Conservation (phyloP, 1,140 invertebrate species). For the Neodiprion lecontei region DNA sequence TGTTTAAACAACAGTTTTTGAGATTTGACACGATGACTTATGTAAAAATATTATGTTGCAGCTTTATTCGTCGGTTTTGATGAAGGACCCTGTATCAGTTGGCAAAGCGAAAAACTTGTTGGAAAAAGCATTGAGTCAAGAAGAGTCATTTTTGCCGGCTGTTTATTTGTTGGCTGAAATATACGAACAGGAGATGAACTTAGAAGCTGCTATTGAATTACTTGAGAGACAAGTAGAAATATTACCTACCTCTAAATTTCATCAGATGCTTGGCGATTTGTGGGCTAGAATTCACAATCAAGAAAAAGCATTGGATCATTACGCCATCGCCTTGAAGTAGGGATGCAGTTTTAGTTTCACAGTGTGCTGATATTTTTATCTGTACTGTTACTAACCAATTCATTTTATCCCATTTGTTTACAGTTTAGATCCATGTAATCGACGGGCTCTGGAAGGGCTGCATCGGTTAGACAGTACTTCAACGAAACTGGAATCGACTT, state of each 20-base stretch:
- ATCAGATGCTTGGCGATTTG: conserved; percentile 76
- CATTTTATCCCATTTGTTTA: conserved; percentile 20
- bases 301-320: conserved; percentile 77
- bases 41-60: conserved; percentile 50
- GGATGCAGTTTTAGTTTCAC: conserved; percentile 15
- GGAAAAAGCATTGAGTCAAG: conserved; percentile 73
- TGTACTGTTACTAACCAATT: not conserved
- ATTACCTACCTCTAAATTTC: conserved; percentile 70
- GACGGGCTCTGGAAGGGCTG: conserved; percentile 73
- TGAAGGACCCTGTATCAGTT: conserved; percentile 72
- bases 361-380: not conserved
- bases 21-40: conserved; percentile 15
- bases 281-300: conserved; percentile 65
- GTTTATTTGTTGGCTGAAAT: conserved; percentile 74
- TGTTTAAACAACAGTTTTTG: conserved; percentile 13
- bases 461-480: conserved; percentile 70
- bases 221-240: conserved; percentile 69
- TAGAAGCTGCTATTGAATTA: conserved; percentile 66
- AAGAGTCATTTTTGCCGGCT: conserved; percentile 71
- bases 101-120: conserved; percentile 71
- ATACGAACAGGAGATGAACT: conserved; percentile 67
- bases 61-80: conserved; percentile 74
- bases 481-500: conserved; percentile 61
- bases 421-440: conserved; percentile 74
- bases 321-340: conserved; percentile 73